Conservation (phyloP, 2,888 invertebrate species). For the Drosophila mimetica region DNA sequence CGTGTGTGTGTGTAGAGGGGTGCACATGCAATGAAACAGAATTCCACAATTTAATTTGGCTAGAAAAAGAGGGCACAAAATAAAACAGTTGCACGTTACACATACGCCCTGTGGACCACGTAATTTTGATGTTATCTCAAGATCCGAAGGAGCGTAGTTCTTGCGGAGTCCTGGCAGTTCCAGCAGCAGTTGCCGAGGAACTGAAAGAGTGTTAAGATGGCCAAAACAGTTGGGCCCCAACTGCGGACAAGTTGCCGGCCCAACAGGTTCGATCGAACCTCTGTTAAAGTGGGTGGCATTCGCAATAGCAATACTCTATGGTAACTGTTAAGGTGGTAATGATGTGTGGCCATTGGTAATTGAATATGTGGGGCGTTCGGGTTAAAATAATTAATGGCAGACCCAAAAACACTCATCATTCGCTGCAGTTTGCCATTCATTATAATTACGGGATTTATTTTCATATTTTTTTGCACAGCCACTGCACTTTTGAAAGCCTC, state of each 20-base stretch:
- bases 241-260: slow-evolving; percentile 48
- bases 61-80: slow-evolving; percentile 9
- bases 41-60: slow-evolving; percentile 36
- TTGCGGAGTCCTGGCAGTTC: slow-evolving; percentile 22
- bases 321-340: slow-evolving; percentile 17
- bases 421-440: background rate
- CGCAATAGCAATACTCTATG: background rate
- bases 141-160: slow-evolving; percentile 6
- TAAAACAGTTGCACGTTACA: slow-evolving; percentile 4
- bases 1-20: background rate
- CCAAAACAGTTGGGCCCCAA: background rate
- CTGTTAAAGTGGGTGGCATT: slow-evolving; percentile 34
- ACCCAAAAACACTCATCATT: slow-evolving; percentile 2
- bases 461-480: slow-evolving; percentile 5
- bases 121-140: background rate
- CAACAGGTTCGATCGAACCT: slow-evolving; percentile 49
- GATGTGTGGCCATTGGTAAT: slow-evolving; percentile 38
- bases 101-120: slow-evolving; percentile 1
- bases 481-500: slow-evolving; percentile 1
- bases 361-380: slow-evolving; percentile 26
- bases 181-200: slow-evolving; percentile 40
- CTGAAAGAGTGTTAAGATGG: slow-evolving; percentile 30
- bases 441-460: background rate
- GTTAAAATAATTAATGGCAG: slow-evolving; percentile 28
- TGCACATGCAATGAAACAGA: slow-evolving; percentile 29